A percentile compares a stretch with the other conserved stretches of the same genome.
Evolutionary conservation across 2,113 vertebrate species (phyloP).

Genomic region (Girardinichthys multiradiatus): DNA sequence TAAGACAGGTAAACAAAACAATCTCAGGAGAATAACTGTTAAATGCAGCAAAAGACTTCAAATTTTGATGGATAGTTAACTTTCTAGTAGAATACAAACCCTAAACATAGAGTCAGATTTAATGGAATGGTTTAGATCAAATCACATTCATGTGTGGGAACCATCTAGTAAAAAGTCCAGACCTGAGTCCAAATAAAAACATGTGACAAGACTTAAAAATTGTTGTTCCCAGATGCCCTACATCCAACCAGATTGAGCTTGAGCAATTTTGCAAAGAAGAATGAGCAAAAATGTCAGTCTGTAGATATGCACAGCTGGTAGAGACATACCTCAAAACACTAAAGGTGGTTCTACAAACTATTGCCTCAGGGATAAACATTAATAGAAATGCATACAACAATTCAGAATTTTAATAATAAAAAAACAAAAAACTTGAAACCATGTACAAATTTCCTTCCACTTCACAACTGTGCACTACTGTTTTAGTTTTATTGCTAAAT

Average conservation of each 20-base stretch:
- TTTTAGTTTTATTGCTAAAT: too few relatives aligned
- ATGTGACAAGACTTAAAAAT: background rate
- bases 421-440: too few relatives aligned
- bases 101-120: background rate
- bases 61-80: background rate
- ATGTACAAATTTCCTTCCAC: too few relatives aligned
- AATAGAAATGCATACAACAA: too few relatives aligned
- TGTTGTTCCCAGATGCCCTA: background rate
- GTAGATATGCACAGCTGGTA: too few relatives aligned
- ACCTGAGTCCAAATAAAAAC: background rate
- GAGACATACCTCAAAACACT: too few relatives aligned
- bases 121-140: background rate
- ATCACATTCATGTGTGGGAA: background rate
- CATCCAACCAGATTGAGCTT: background rate
- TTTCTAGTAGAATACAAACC: background rate
- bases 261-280: background rate
- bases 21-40: too few relatives aligned
- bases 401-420: too few relatives aligned
- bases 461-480: too few relatives aligned
- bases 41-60: background rate
- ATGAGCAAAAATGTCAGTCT: background rate
- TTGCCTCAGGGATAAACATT: too few relatives aligned
- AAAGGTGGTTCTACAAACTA: too few relatives aligned
- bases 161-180: too few relatives aligned
- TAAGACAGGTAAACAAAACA: background rate